Evolutionary conservation across 2,113 vertebrate genomes (phyloP).

Genomic region (Tursiops truncatus): DNA sequence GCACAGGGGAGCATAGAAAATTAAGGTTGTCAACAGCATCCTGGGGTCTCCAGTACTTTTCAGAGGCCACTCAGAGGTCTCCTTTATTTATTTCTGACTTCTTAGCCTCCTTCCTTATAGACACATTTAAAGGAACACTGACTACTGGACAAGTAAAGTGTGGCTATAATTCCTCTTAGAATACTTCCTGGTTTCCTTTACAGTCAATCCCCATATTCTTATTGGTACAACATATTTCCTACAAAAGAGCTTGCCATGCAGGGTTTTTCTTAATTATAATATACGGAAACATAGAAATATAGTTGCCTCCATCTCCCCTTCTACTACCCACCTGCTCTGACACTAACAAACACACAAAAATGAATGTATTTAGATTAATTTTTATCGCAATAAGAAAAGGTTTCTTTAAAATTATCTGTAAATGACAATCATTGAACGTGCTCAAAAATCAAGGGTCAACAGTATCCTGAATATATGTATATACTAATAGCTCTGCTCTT

Average conservation of each 20-base stretch:
- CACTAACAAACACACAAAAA: neutral
- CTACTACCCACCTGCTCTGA: neutral
- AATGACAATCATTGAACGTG: neutral
- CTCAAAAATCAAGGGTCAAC: neutral
- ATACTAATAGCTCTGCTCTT: neutral
- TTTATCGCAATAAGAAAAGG: neutral
- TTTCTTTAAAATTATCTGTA: neutral
- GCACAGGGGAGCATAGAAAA: neutral
- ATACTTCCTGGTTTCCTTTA: neutral
- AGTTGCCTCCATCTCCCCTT: neutral
- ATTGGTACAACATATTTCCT: neutral
- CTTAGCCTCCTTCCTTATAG: neutral
- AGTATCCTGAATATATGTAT: neutral
- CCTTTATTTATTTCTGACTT: neutral
- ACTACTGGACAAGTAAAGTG: neutral
- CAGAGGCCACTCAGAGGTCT: neutral
- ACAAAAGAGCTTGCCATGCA: neutral
- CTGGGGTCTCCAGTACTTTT: neutral
- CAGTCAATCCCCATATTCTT: neutral
- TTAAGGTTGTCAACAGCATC: neutral
- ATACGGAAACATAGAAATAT: neutral
- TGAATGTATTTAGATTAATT: neutral
- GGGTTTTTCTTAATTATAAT: slow-evolving; percentile 19
- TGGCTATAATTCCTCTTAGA: neutral
- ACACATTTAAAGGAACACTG: neutral